Percentiles rank a stretch among this genome's conserved stretches.
These are phyloP conservation scores for Centrocercus urophasianus DNA, from an alignment of 2,113 vertebrate species.

Conservation along the genomic window DNA sequence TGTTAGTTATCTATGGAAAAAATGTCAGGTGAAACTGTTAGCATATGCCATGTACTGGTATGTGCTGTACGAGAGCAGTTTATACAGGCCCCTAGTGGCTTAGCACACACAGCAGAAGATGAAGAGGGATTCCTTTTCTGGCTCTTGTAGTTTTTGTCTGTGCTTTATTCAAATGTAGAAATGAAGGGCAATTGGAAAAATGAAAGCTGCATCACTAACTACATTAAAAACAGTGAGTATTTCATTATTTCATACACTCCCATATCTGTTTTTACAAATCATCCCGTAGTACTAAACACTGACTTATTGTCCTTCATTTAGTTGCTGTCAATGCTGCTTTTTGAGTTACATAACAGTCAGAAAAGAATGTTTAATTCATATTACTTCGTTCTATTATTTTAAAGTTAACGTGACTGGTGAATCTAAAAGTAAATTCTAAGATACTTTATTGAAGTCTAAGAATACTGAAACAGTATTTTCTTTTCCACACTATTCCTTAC, in stretches of 20 bases:
- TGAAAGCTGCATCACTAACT: not conserved
- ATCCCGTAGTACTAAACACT: not conserved
- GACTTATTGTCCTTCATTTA: not conserved
- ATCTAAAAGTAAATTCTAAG: conserved; percentile 15
- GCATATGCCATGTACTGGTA: conserved; percentile 55
- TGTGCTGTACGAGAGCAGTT: conserved; percentile 75
- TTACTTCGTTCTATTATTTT: conserved; percentile 24
- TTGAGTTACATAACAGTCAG: conserved; percentile 65
- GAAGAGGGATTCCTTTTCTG: conserved; percentile 74
- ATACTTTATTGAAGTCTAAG: not conserved
- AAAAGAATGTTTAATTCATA: conserved; percentile 43
- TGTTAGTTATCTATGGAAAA: conserved; percentile 19
- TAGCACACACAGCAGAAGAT: conserved; percentile 79
- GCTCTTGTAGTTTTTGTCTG: conserved; percentile 38
- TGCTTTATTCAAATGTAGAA: conserved; percentile 10
- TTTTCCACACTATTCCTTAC: conserved; percentile 1
- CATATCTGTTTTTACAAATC: not conserved
- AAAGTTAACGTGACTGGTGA: not conserved
- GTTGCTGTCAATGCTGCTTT: conserved; percentile 10
- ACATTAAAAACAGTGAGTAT: not conserved
- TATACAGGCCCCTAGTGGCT: conserved; percentile 94
- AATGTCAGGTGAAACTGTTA: conserved; percentile 59
- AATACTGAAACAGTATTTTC: not conserved
- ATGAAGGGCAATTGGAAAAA: conserved; percentile 8
- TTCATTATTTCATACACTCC: not conserved